Base-by-base conservation (phyloP, 2,797 vertebrate species). In the Galago senegalensis region DNA sequence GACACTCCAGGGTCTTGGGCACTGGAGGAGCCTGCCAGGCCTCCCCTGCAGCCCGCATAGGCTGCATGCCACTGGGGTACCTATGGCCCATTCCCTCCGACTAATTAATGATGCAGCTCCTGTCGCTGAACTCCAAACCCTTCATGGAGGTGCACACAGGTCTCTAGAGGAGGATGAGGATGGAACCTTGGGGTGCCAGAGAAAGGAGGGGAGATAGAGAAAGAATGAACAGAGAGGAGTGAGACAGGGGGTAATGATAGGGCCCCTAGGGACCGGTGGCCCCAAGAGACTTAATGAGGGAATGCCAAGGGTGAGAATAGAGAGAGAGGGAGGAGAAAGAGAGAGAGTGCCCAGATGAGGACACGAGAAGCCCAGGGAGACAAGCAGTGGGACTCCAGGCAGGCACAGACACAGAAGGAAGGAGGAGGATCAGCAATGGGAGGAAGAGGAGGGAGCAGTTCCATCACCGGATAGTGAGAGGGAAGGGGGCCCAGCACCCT, bases 1-100 rank as follows among this genome's bases (percentile, higher is more conserved):
- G 95, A 89, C 34, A 7, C 21, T 5, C 77, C 67, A 69, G 81
- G 0, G 79, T 1, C 37, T 76, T 87, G 73, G 97, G 93, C 87
- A 40, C 10, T 20, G 85, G 89, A n/a, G 0, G 5, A 58, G 82
- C 29, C 90, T 63, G 89, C 53, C 89, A 73, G 84, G 83, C 84
- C 80, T 82, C 75, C 25, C 8, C 76, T 80, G 81, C 91, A 0
- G 23, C 67, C 61, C 3, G 2, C 67, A 23, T n/a, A 25, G 40
- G 92, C 95, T 53, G 8, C 67, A 0, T 3, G 53, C 79, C 3
- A 13, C 58, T 2, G 29, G 67, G 81, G 20, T 2, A 1, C 27
- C 5, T 4, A 37, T 0, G 27, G 60, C 70, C 63, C 1, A 9
- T 14, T 56, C 58, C 72, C 4, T 25, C 12, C 79, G 6, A 0